phyloP scores from a whole-genome alignment of 37 sponge, comb jelly and placozoan genomes.

The Cliona cf. orientalis region DNA sequence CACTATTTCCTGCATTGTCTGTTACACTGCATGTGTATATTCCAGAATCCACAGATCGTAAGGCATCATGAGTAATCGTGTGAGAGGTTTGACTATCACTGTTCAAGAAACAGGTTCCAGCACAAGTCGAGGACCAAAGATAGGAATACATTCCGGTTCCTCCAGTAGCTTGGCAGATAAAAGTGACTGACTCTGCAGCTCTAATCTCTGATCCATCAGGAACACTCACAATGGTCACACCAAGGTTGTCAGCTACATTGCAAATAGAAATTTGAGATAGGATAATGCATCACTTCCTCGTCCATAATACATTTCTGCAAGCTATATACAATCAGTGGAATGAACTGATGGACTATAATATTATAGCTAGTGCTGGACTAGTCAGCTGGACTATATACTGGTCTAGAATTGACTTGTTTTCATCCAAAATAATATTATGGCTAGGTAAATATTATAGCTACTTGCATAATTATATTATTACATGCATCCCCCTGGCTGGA shows the following conservation, averaged over 20 bases:
- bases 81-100: not conserved
- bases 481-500: no score
- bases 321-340: no score
- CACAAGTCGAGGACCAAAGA: constrained; percentile 13
- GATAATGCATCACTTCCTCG: no score
- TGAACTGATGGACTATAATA: no score
- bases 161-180: constrained; percentile 3
- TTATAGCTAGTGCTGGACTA: no score
- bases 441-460: no score
- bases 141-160: constrained; percentile 20
- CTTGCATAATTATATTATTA: no score
- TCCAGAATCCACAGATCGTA: constrained; percentile 7
- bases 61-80: constrained; percentile 7
- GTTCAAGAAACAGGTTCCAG: constrained; percentile 9
- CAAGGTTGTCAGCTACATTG: not conserved
- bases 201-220: constrained; percentile 9
- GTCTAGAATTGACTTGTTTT: no score
- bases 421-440: no score
- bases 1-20: constrained; percentile 19
- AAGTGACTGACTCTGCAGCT: constrained; percentile 3
- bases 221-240: constrained; percentile 7
- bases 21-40: constrained; percentile 8
- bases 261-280: no score
- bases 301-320: no score
- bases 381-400: no score